phyloP scores from a whole-genome alignment of 1,140 invertebrate genomes.

The Pseudomyrmex cubaensis region DNA sequence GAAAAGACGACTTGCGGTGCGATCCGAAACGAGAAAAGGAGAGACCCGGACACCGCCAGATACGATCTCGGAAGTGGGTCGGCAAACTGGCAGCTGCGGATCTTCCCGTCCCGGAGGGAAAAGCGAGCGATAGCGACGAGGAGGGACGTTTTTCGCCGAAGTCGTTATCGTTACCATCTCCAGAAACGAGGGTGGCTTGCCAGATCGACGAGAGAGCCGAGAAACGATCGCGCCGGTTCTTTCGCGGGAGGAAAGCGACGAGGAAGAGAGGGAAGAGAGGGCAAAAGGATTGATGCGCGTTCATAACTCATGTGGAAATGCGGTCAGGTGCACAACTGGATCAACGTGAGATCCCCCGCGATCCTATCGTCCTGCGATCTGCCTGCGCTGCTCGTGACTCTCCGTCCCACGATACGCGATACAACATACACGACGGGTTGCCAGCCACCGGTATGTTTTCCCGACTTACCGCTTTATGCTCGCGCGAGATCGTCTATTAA shows the following conservation, averaged over 20 bases:
- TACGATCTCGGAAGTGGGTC: slow-evolving; percentile 70
- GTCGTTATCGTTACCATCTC: slow-evolving; percentile 67
- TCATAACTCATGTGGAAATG: slow-evolving; percentile 80
- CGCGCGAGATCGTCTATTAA: slow-evolving; percentile 50
- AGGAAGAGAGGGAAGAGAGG: slow-evolving; percentile 7
- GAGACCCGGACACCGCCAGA: slow-evolving; percentile 33
- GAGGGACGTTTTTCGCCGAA: slow-evolving; percentile 63
- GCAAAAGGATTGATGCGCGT: slow-evolving; percentile 74
- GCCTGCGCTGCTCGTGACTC: slow-evolving; percentile 69
- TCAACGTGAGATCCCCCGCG: slow-evolving; percentile 75
- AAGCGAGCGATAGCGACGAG: slow-evolving; percentile 66
- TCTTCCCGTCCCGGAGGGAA: slow-evolving; percentile 60
- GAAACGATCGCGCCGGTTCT: too few relatives aligned
- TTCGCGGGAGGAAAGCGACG: slow-evolving; percentile 5
- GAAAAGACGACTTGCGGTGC: background rate
- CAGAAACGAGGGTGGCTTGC: slow-evolving; percentile 65
- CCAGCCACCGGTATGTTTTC: slow-evolving; percentile 40
- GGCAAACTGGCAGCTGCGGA: slow-evolving; percentile 56
- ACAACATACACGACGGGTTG: slow-evolving; percentile 72
- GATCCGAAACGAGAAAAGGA: slow-evolving; percentile 20
- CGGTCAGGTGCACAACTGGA: slow-evolving; percentile 83
- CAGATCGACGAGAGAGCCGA: slow-evolving; percentile 24
- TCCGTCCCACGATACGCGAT: slow-evolving; percentile 64
- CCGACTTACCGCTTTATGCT: slow-evolving; percentile 27
- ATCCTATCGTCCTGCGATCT: slow-evolving; percentile 76